These are phyloP conservation scores for Mareca strepera DNA, from an alignment of 2,797 vertebrate species.

Conservation along the genomic window DNA sequence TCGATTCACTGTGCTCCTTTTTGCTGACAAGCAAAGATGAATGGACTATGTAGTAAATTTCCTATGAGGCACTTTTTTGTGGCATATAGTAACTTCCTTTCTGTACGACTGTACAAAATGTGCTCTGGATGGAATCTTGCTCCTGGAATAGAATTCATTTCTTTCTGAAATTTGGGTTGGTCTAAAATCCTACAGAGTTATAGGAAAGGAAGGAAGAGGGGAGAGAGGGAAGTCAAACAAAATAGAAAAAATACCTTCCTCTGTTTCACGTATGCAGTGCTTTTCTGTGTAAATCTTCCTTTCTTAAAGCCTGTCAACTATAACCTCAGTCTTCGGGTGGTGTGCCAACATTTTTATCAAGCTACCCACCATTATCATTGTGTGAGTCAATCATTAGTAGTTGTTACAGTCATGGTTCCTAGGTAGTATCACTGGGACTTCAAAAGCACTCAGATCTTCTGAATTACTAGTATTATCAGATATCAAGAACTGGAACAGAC, in stretches of 20 bases:
- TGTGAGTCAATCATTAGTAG: background rate
- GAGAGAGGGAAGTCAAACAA: background rate
- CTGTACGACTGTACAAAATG: background rate
- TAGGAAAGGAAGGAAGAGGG: background rate
- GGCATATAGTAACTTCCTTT: background rate
- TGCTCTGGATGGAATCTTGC: background rate
- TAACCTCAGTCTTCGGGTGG: background rate
- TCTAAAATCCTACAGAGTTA: background rate
- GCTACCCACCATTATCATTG: background rate
- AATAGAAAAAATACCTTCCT: background rate
- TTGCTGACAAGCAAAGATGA: background rate
- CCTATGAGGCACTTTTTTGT: background rate
- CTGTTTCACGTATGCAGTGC: background rate
- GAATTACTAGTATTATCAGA: background rate
- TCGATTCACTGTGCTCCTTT: background rate
- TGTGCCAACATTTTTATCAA: background rate
- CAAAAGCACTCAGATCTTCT: background rate
- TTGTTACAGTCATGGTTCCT: background rate
- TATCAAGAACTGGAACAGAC: background rate
- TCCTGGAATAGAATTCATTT: background rate
- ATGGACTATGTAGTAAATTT: background rate
- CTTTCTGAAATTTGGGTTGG: background rate
- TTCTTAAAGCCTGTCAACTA: background rate
- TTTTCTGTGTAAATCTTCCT: background rate
- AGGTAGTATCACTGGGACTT: background rate